Base-by-base conservation (phyloP, 2,797 vertebrate species). In the Hyperoplus immaculatus region DNA sequence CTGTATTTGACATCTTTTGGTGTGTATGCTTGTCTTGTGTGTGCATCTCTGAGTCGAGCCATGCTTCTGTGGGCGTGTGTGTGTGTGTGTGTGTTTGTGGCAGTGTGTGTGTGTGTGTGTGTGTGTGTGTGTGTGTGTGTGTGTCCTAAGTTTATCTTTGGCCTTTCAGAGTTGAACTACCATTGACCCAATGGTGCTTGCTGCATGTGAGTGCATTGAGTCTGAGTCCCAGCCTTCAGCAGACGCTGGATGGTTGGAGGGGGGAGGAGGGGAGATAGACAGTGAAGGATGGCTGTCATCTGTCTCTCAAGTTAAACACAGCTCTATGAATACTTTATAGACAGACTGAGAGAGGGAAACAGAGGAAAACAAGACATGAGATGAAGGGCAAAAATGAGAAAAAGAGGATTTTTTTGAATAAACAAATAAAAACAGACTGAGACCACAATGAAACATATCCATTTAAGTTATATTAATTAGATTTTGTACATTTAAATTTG, bases 161-260 rank as follows among this genome's bases (percentile, higher is more conserved):
- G 81, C 86, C 81, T 91, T 87, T 89, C 65, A 77, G 70, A 83
- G 82, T 72, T 93, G 90, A 92, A 90, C 90, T 88, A 59, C 69
- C 80, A 55, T 71, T 94, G 91, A 94, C 88, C 93, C 80, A 53
- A 29, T 82, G 87, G 80, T 88, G 62, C 55, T 69, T 74, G 82
- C 82, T 87, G 82, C 69, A 16, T 83, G 89, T 53, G 68, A 88
- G 81, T 82, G 86, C 82, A 72, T 72, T 57, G 86, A 81, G 84
- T 85, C 79, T 88, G 87, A 90, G 75, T 87, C 83, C 10, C 69
- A 78, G 87, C 85, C 83, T 82, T 84, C 84, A 84, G 69, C 82
- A 53, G 64, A 62, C 2, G n/a, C 68, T 67, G 77, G 74, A 78
- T 65, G 77, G 68, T 72, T 75, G 74, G 77, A 82, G 80, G 83